Evolutionary conservation across 2,888 invertebrate species (phyloP).

Genomic region (Mantis religiosa): DNA sequence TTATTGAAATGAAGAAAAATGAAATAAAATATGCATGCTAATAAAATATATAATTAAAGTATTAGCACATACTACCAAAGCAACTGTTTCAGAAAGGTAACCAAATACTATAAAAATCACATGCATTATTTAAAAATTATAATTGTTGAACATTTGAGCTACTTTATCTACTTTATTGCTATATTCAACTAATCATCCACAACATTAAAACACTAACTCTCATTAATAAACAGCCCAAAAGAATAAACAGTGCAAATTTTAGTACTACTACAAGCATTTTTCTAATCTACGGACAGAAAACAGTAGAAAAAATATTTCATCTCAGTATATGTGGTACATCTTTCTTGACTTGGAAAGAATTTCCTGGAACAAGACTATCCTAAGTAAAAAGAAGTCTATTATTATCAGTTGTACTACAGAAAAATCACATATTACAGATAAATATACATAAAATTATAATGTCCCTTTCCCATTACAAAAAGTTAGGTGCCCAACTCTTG

Average conservation of each 20-base stretch:
- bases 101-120: background rate
- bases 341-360: constrained; percentile 4
- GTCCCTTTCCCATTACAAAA: background rate
- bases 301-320: background rate
- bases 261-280: constrained; percentile 7
- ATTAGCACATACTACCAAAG: background rate
- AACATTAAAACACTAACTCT: background rate
- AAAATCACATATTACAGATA: background rate
- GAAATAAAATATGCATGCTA: constrained; percentile 2
- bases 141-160: background rate
- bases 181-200: background rate
- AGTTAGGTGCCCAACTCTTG: no score
- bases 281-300: constrained; percentile 6
- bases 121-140: background rate
- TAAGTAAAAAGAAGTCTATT: background rate
- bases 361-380: constrained; percentile 15
- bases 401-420: constrained; percentile 1
- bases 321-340: constrained; percentile 9
- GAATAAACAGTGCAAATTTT: background rate
- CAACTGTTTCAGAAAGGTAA: background rate
- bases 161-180: background rate
- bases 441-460: background rate
- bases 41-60: background rate
- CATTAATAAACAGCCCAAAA: background rate
- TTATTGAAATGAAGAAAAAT: background rate